Conservation (phyloP, 2,888 invertebrate species). For the Conus canariensis region DNA sequence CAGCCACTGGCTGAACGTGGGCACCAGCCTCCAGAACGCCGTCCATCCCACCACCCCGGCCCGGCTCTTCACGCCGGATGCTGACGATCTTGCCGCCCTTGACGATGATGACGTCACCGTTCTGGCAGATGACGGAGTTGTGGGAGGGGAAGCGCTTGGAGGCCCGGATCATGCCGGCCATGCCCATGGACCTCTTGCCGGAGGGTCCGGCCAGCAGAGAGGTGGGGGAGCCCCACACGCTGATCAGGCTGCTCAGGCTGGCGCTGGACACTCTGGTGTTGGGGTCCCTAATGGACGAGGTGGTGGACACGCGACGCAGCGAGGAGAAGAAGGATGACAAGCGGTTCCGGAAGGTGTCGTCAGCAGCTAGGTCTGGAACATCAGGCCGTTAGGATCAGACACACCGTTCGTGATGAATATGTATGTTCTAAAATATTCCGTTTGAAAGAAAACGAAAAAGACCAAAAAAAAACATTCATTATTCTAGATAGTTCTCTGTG, state of each 20-base stretch:
- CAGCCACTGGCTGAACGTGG: neutral
- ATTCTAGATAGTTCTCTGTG: no score
- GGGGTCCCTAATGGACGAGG: neutral
- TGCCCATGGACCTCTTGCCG: conserved; percentile 41
- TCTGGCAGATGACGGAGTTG: conserved; percentile 66
- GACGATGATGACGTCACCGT: conserved; percentile 68
- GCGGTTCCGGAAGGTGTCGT: neutral
- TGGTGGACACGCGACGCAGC: conserved; percentile 21
- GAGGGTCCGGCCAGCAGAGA: neutral
- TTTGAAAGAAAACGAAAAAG: no score
- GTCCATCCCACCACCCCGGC: neutral
- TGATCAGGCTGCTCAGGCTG: conserved; percentile 28
- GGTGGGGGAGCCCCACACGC: conserved; percentile 6
- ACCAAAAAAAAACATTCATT: no score
- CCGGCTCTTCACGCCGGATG: conserved; percentile 57
- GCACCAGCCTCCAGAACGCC: neutral
- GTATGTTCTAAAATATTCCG: neutral
- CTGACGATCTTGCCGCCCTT: conserved; percentile 72
- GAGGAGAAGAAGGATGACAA: conserved; percentile 31
- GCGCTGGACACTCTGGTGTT: neutral
- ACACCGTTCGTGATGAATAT: neutral
- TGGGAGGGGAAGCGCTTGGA: conserved; percentile 43
- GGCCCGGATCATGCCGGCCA: conserved; percentile 47
- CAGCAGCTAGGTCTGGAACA: conserved; percentile 16
- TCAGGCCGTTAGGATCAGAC: neutral